A percentile compares a stretch with the other conserved stretches of the same genome.
phyloP scores from a whole-genome alignment of 2,888 invertebrate species.

The Itoplectis maculator region DNA sequence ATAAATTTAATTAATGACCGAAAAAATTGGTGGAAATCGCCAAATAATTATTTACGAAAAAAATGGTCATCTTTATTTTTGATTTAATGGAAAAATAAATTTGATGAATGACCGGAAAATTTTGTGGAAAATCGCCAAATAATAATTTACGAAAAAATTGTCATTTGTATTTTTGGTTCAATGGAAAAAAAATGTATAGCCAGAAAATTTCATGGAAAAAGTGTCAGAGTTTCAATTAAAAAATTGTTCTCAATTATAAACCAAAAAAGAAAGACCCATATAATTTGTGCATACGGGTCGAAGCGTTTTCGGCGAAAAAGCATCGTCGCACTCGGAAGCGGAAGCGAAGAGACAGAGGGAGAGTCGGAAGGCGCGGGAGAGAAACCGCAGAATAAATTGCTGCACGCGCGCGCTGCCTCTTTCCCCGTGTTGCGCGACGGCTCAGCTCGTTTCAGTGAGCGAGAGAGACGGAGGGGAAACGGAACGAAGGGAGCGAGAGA shows the following conservation, averaged over 20 bases:
- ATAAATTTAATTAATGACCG: too few relatives aligned
- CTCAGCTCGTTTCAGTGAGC: conserved; percentile 1
- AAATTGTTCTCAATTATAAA: too few relatives aligned
- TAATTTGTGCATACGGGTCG: neutral
- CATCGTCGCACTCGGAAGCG: conserved; percentile 6
- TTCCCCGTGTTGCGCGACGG: conserved; percentile 25
- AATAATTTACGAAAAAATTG: too few relatives aligned
- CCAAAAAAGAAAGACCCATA: neutral
- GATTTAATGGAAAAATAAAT: too few relatives aligned
- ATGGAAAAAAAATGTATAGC: too few relatives aligned
- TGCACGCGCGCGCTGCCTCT: conserved; percentile 64
- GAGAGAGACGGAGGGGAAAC: conserved; percentile 17
- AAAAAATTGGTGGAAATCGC: too few relatives aligned
- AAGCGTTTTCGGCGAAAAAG: neutral
- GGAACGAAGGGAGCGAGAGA: conserved; percentile 8
- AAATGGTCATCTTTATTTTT: too few relatives aligned
- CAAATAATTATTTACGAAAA: too few relatives aligned
- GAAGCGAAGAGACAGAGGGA: conserved; percentile 9
- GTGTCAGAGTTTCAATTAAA: neutral
- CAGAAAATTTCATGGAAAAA: too few relatives aligned
- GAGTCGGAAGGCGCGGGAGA: conserved; percentile 23
- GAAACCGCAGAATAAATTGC: conserved; percentile 55
- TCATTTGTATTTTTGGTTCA: too few relatives aligned
- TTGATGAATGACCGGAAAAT: too few relatives aligned
- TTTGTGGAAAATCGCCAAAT: too few relatives aligned